Evolutionary conservation across 2,888 invertebrate genomes (phyloP).

Genomic region (Lasius fuliginosus): DNA sequence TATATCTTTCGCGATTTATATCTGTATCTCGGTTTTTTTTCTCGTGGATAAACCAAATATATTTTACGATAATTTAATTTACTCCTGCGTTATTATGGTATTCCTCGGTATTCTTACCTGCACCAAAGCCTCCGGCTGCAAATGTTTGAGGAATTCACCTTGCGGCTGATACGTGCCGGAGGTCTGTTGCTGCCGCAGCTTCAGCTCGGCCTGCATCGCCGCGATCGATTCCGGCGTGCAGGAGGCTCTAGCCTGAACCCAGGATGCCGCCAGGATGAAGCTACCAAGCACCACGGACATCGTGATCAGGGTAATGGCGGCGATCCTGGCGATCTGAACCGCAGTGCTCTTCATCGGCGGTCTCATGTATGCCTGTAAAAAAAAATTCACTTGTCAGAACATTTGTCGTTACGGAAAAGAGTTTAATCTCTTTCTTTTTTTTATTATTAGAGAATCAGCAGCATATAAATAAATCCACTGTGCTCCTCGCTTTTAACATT

Average conservation of each 20-base stretch:
- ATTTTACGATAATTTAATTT: slow-evolving; percentile 6
- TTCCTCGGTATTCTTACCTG: slow-evolving; percentile 88
- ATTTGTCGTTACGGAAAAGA: not conserved
- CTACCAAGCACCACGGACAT: slow-evolving; percentile 93
- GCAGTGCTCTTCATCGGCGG: slow-evolving; percentile 90
- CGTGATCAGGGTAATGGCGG: slow-evolving; percentile 93
- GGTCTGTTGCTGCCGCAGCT: slow-evolving; percentile 89
- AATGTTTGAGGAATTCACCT: slow-evolving; percentile 87
- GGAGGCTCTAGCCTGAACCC: slow-evolving; percentile 93
- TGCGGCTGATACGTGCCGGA: slow-evolving; percentile 90
- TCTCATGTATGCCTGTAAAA: slow-evolving; percentile 92
- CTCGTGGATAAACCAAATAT: not conserved
- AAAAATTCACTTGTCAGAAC: not conserved
- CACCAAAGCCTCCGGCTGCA: slow-evolving; percentile 89
- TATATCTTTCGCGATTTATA: not conserved
- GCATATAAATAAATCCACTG: not conserved
- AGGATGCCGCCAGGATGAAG: slow-evolving; percentile 94
- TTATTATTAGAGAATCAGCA: not conserved
- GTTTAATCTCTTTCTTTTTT: not conserved
- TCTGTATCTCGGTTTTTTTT: not conserved
- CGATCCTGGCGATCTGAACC: slow-evolving; percentile 95
- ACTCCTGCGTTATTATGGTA: not conserved
- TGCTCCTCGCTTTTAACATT: not conserved
- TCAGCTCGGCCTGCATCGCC: slow-evolving; percentile 82
- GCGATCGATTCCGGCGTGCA: slow-evolving; percentile 87